Evolutionary conservation across 2,113 vertebrate genomes (phyloP).

Genomic region (Periophthalmus modestus): DNA sequence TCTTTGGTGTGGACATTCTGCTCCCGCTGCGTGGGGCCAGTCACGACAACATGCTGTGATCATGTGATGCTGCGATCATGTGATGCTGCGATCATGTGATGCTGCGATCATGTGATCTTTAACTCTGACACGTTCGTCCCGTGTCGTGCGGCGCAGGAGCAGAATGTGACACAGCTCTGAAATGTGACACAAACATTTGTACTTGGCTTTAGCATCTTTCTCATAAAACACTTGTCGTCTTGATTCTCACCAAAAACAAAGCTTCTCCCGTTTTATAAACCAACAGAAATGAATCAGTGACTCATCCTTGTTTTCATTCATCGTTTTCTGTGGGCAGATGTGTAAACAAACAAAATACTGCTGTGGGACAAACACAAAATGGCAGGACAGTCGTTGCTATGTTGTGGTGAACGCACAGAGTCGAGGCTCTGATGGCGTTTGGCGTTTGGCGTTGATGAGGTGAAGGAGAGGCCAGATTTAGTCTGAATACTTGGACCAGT

Average conservation of each 20-base stretch:
- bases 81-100: too few species aligned
- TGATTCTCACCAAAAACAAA: neutral
- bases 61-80: too few species aligned
- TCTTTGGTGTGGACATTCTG: neutral
- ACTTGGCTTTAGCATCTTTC: neutral
- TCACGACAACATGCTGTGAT: too few species aligned
- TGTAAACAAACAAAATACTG: constrained; percentile 74
- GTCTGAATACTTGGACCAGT: neutral
- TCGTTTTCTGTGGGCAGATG: constrained; percentile 37
- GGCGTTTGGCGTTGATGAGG: neutral
- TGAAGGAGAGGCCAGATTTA: neutral
- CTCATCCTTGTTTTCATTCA: constrained; percentile 44
- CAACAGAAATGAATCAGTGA: constrained; percentile 27
- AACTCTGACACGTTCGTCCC: neutral
- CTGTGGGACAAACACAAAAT: constrained; percentile 53
- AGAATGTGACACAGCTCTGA: neutral
- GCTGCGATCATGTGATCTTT: too few species aligned
- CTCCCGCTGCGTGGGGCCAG: neutral
- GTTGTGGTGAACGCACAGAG: constrained; percentile 22
- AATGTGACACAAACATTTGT: neutral
- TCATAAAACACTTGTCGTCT: neutral
- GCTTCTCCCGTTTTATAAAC: constrained; percentile 61
- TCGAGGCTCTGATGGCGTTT: neutral
- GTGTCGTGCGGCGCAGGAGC: neutral
- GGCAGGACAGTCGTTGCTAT: constrained; percentile 55